Percentiles rank a stretch among this genome's conserved stretches.
Evolutionary conservation across 2,797 vertebrate species (phyloP).

Genomic region (Anguilla pacifica): DNA sequence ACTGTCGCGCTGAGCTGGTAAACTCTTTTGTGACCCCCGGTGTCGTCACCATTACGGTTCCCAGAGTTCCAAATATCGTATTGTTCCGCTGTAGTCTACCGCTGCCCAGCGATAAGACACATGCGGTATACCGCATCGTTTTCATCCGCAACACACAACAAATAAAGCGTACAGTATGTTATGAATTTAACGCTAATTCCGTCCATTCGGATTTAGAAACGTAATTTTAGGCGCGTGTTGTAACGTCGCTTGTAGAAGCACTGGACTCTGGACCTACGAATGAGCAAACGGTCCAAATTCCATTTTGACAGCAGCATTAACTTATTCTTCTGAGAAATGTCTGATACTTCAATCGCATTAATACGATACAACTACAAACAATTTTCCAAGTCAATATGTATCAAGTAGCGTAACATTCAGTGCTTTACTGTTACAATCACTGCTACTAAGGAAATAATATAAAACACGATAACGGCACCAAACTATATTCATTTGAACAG

Average conservation of each 20-base stretch:
- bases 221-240: background rate
- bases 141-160: background rate
- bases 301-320: background rate
- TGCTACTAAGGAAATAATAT: background rate
- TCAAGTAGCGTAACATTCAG: background rate
- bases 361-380: background rate
- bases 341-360: background rate
- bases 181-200: background rate
- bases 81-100: background rate
- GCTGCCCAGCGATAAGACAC: background rate
- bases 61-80: constrained; percentile 23
- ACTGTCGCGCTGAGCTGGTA: constrained; percentile 10
- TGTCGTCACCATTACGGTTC: background rate
- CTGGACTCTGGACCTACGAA: background rate
- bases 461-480: background rate
- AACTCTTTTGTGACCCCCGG: background rate
- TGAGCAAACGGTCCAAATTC: background rate
- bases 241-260: background rate
- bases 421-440: background rate
- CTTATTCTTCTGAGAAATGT: background rate
- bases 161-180: background rate
- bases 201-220: background rate
- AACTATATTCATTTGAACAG: background rate
- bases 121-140: background rate
- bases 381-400: background rate